Evolutionary conservation across 2,888 invertebrate species (phyloP), one percentile per base, ranked within the genome.

Genomic region (Hermaeophaga mercurialis): DNA sequence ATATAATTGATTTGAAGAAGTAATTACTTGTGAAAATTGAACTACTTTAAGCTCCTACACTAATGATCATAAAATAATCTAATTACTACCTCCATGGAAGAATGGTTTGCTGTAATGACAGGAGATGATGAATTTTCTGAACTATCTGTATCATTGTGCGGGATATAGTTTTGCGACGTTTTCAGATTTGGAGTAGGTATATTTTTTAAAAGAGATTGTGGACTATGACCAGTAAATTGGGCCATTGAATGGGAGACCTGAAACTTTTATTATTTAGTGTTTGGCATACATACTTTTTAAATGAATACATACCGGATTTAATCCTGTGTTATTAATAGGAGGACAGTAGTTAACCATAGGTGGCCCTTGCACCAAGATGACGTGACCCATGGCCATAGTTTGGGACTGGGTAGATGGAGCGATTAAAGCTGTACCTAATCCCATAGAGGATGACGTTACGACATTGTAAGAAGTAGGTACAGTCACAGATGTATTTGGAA

Each of bases 151-250:
- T 70, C 70, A 12, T 60, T 65, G 54, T 71, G 73, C 5, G 73
- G 72, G 12, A 74, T 73, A 54, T 71, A 74, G 57, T 74, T 73
- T 56, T 75, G 74, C 6, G 74, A 71, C 6, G 60, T 50, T 46
- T 43, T 66, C n/a, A 61, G 31, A 61, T 62, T 64, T 33, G 62
- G 56, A 41, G 54, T 4, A 17, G 18, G 11, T 11, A 5, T 19
- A 24, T 28, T 22, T 14, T 46, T 54, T 17, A n/a, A 14, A 24
- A 43, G 7, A 24, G 28, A n/a, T 11, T 36, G 17, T n/a, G 17
- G 34, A 8, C 26, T 46, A 39, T 44, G 55, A 39, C 49, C 9
- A 15, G 44, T 41, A 14, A 48, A 26, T 6, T 18, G 19, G 19
- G 39, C 24, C 1, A 46, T 34, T 22, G 52, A 8, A 18, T 19